Evolutionary conservation across 2,888 invertebrate genomes (phyloP), one percentile per base, ranked within the genome.

Genomic region (Abscondita cerata): DNA sequence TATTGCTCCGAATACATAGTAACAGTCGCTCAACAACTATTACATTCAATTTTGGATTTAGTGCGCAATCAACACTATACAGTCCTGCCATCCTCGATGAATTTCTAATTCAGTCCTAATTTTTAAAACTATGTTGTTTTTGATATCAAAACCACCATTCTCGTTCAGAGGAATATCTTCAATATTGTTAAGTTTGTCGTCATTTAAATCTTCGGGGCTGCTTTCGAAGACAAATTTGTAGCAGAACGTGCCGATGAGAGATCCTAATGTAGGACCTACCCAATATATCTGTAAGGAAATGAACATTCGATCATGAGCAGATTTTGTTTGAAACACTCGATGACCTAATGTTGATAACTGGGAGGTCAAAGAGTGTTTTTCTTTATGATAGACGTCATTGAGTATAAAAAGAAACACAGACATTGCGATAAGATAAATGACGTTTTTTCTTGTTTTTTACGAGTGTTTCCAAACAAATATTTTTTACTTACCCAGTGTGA

Each of bases 401-500:
- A 46, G 46, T 18, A 46, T 25, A 25, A 25, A 25, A 25, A 25
- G 25, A 2, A 25, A 25, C 25, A 25, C 6, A 25, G 25, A 25
- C 25, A 25, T 25, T 25, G 2, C 6, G 25, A 25, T 25, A 25
- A 25, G 25, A 25, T 25, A 25, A 25, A 25, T 6, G 25, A 25
- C 25, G 25, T 25, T 25, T 6, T 25, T 25, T 25, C 6, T 25
- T 25, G 25, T 25, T 25, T 25, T 25, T 2, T 25, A n/a, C 25
- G 6, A 25, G 25, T 25, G 25, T 25, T 25, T 25, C 6, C 6
- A 6, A 25, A 25, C 25, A 25, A 25, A 25, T 25, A 25, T 25
- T 25, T n/a, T 25, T 25, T 50, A 67, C 80, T 80, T 70, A 86
- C 77, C 90, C 90, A 91, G 57, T 90, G 90, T 8, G 79, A 66